Evolutionary conservation across 2,113 vertebrate species (phyloP).

Genomic region (Synodontis membranacea): DNA sequence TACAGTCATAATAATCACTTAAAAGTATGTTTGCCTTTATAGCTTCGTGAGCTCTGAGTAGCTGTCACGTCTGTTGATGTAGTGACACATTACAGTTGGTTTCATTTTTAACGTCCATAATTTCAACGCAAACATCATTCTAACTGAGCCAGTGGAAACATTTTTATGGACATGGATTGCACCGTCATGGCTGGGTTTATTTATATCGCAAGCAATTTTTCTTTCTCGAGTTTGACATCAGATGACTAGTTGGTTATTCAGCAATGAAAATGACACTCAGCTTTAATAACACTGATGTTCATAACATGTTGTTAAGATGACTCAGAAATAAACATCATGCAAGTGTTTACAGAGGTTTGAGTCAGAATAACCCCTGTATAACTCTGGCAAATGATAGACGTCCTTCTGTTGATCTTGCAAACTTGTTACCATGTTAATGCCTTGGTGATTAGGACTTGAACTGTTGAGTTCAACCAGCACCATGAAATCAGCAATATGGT

Average conservation of each 20-base stretch:
- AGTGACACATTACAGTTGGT: neutral
- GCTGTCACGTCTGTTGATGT: neutral
- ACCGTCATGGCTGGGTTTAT: neutral
- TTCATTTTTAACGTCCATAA: constrained; percentile 4
- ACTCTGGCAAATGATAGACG: neutral
- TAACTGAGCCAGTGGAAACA: neutral
- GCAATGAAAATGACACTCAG: neutral
- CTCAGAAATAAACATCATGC: neutral
- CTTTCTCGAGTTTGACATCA: neutral
- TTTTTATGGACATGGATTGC: neutral
- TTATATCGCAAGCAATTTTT: neutral
- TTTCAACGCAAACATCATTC: neutral
- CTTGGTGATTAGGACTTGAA: neutral
- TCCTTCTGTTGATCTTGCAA: neutral
- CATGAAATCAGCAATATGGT: neutral
- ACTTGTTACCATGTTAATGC: neutral
- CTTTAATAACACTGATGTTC: neutral
- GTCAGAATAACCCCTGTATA: too few species aligned
- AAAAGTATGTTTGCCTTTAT: neutral
- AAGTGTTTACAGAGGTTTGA: neutral
- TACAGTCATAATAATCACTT: neutral
- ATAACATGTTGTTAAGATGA: neutral
- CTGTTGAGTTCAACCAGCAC: neutral
- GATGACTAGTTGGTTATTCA: neutral
- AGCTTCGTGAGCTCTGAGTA: neutral